phyloP scores from a whole-genome alignment of 2,797 vertebrate species.

The Pangasius mekongensis region DNA sequence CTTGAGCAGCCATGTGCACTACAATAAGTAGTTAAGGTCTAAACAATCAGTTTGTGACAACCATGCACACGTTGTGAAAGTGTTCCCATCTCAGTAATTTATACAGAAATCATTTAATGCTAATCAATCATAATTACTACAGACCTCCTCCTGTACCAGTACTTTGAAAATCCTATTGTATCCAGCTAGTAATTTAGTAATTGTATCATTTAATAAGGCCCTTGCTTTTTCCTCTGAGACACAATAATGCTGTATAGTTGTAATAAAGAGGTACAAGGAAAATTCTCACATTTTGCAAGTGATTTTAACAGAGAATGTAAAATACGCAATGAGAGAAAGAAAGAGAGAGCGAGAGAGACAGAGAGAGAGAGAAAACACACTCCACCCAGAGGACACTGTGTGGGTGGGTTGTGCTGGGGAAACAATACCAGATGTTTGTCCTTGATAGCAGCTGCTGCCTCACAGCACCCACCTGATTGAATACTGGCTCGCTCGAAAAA shows the following conservation, averaged over 20 bases:
- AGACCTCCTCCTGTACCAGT: background rate
- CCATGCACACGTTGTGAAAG: background rate
- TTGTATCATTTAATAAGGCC: background rate
- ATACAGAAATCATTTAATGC: background rate
- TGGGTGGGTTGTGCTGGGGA: conserved; percentile 30
- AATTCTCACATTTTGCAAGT: background rate
- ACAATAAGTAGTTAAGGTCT: background rate
- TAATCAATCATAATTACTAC: background rate
- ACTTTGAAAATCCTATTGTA: background rate
- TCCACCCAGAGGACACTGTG: conserved; percentile 44
- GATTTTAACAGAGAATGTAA: background rate
- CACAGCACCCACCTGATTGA: conserved; percentile 45
- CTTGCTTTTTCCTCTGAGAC: background rate
- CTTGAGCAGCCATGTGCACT: background rate
- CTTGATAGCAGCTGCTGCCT: conserved; percentile 52
- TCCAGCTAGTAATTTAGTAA: background rate
- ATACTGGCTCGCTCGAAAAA: conserved; percentile 31
- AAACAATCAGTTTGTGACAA: background rate
- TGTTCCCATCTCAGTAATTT: background rate
- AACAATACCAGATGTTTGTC: conserved; percentile 55
- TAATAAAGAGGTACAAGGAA: background rate
- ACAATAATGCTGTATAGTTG: background rate
- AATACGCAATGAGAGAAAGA: background rate
- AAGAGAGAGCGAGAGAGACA: background rate
- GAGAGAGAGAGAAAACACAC: conserved; percentile 39